phyloP scores from a whole-genome alignment of 1,140 invertebrate species.

The Trichonephila clavata region DNA sequence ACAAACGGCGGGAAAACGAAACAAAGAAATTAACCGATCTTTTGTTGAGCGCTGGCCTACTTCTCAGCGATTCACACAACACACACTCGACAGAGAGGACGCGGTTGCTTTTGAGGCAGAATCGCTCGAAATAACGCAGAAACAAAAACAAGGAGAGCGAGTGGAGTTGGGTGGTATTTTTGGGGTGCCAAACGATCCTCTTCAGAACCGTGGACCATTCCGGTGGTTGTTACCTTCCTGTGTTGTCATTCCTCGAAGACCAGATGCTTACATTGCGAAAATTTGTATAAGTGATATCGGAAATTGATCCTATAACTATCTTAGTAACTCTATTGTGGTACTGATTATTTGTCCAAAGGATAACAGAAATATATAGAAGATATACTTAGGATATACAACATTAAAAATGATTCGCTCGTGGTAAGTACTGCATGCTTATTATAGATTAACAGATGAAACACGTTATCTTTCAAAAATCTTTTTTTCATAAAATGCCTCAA shows the following conservation, averaged over 20 bases:
- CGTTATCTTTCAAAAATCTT: background rate
- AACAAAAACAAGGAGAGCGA: constrained; percentile 16
- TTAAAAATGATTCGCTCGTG: background rate
- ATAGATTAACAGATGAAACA: background rate
- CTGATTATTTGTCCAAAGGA: too few species aligned
- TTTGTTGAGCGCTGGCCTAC: background rate
- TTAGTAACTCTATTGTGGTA: too few species aligned
- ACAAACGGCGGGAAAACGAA: background rate
- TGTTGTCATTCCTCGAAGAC: background rate
- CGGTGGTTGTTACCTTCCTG: background rate
- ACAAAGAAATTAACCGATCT: constrained; percentile 2
- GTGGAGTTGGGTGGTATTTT: constrained; percentile 24
- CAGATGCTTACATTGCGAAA: too few species aligned
- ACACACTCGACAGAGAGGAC: background rate
- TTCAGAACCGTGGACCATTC: background rate
- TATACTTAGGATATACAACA: background rate
- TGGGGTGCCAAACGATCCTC: constrained; percentile 27
- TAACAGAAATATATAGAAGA: background rate
- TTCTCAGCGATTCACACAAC: background rate
- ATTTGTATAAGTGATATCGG: too few species aligned
- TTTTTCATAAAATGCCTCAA: background rate
- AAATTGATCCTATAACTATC: too few species aligned
- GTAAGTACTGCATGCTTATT: background rate
- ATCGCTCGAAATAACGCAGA: constrained; percentile 69
- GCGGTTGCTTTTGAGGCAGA: constrained; percentile 55